Conservation (phyloP, 2,888 invertebrate genomes). For the Lasioglossum oenotherae region DNA sequence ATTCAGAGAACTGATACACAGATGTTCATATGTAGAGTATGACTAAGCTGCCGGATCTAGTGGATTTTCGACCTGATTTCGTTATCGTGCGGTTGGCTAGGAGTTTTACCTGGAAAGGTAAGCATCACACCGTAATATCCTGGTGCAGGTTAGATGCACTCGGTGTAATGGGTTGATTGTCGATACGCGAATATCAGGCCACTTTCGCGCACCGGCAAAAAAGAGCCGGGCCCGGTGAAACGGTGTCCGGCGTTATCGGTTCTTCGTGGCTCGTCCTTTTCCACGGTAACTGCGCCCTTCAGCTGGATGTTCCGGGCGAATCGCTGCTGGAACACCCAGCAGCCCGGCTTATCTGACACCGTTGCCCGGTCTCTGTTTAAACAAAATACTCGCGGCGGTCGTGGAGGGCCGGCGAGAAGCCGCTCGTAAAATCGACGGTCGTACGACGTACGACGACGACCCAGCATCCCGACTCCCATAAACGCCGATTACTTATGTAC, state of each 20-base stretch:
- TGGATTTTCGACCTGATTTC: background rate
- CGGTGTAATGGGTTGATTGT: constrained; percentile 2
- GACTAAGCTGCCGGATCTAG: background rate
- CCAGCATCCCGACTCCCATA: constrained; percentile 55
- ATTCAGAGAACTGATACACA: no score
- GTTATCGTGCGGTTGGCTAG: background rate
- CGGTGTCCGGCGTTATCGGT: constrained; percentile 38
- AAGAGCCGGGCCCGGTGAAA: background rate
- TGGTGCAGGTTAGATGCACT: background rate
- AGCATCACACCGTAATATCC: background rate
- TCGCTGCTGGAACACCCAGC: constrained; percentile 53
- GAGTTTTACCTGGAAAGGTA: background rate
- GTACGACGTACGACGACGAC: constrained; percentile 62
- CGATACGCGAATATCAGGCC: constrained; percentile 8
- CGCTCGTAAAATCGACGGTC: constrained; percentile 68
- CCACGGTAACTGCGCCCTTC: constrained; percentile 40
- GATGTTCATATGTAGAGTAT: no score
- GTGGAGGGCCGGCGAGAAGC: constrained; percentile 41
- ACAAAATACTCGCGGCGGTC: constrained; percentile 67
- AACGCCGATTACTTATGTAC: constrained; percentile 70
- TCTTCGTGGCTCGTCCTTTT: constrained; percentile 16
- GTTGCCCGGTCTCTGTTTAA: constrained; percentile 69
- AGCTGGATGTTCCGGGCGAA: constrained; percentile 29
- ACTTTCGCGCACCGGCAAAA: background rate
- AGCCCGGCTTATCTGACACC: constrained; percentile 58